Evolutionary conservation across 1,140 invertebrate genomes (phyloP), one percentile per base, ranked within the genome.

Genomic region (Bombus impatiens): DNA sequence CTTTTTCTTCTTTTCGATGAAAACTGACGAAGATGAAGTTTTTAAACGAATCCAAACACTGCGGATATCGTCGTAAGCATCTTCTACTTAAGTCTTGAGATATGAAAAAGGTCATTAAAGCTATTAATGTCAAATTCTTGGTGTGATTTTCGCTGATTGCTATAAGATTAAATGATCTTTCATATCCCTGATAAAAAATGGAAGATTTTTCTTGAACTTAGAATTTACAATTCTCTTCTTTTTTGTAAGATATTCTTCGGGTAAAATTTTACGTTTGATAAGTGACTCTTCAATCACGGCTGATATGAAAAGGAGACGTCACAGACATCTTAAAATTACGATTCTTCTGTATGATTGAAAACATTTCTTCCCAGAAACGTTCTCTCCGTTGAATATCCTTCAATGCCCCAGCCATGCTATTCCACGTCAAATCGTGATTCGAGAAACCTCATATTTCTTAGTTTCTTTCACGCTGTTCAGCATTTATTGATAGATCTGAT

Each of bases 271-370:
- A 53, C 47, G 18, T 53, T 53, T 53, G 28, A 35, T 32, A 44
- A 74, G 71, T 32, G 40, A 74, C 40, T 44, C 28, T 22, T 44
- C 71, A 53, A 32, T 74, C 40, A 74, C 8, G 9, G n/a, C 18
- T 28, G 25, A 22, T 47, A 42, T 78, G 37, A n/a, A 68, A 68
- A 68, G 42, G 5, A 28, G 32, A 75, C 25, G 71, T 75, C 59
- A 12, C 13, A 3, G 47, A 67, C 28, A 37, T 67, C 22, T 76
- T 44, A 47, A n/a, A 75, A 28, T 76, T 65, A 35, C 32, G 59
- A 76, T 67, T 83, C 42, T 37, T n/a, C 25, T 40, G 65, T 10
- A 65, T 9, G 80, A 82, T 75, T 53, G 59, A 76, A 83, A 83
- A 83, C 40, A 82, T 76, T 76, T 76, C 71, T 25, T 47, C 67